A percentile compares a stretch with the other conserved stretches of the same genome.
Evolutionary conservation across 2,113 vertebrate genomes (phyloP).

Genomic region (Seriola rivoliana): DNA sequence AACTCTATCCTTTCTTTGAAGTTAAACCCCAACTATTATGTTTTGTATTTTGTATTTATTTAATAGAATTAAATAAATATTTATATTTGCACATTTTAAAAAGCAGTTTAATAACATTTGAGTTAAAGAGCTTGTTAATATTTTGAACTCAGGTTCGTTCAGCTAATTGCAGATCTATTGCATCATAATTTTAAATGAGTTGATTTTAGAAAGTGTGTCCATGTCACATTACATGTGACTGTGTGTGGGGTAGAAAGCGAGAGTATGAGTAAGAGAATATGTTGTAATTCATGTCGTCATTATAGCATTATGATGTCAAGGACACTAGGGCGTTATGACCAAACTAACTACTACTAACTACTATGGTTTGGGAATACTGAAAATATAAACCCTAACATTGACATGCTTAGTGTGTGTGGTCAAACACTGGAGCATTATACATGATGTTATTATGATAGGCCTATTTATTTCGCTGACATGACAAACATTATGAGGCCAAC

Average conservation of each 20-base stretch:
- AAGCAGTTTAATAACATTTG: not conserved
- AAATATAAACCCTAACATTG: constrained; percentile 28
- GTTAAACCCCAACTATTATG: not conserved
- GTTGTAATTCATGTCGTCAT: not conserved
- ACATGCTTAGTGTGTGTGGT: constrained; percentile 31
- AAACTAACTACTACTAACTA: not conserved
- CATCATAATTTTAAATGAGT: not conserved
- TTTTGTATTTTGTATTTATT: not conserved
- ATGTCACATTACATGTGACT: not conserved
- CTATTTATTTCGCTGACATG: constrained; percentile 41
- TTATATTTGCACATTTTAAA: not conserved
- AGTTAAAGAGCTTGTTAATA: not conserved
- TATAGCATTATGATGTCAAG: constrained; percentile 1
- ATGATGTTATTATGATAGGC: constrained; percentile 37
- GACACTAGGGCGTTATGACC: not conserved
- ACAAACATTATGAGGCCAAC: constrained; percentile 47
- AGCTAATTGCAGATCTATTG: not conserved
- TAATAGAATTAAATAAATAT: not conserved
- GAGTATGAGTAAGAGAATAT: not conserved
- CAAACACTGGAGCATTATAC: constrained; percentile 36
- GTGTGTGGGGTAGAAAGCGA: not conserved
- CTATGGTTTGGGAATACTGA: constrained; percentile 7
- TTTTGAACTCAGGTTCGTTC: not conserved
- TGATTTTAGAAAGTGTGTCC: not conserved
- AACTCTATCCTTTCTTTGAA: too few species aligned